Percentiles rank a stretch among this genome's conserved stretches.
phyloP scores from a whole-genome alignment of 2,113 vertebrate genomes.

The Crotalus horridus region DNA sequence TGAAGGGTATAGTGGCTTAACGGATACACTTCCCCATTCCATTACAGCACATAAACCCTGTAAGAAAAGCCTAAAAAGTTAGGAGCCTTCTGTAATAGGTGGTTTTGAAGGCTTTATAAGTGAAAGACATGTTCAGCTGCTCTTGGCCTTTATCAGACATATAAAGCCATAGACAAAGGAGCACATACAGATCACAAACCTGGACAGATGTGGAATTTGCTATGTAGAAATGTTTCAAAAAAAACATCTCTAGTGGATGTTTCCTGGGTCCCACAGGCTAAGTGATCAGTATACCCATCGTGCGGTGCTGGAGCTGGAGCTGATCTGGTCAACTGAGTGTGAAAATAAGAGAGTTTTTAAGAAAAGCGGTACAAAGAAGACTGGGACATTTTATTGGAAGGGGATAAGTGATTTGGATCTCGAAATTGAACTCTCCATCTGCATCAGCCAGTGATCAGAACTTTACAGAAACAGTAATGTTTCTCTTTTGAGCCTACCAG shows the following conservation, averaged over 20 bases:
- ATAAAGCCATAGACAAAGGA: not conserved
- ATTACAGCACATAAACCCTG: not conserved
- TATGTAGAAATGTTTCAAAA: not conserved
- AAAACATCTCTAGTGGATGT: not conserved
- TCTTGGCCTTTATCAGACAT: not conserved
- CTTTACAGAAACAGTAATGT: not conserved
- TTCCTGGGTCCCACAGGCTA: not conserved
- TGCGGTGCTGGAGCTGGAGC: not conserved
- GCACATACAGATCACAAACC: not conserved
- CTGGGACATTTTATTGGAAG: not conserved
- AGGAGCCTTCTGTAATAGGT: not conserved
- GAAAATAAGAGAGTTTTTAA: not conserved
- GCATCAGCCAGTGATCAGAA: not conserved
- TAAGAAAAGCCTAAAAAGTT: not conserved
- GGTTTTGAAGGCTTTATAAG: not conserved
- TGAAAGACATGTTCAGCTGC: not conserved
- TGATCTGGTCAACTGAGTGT: accelerated
- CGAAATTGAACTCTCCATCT: not conserved
- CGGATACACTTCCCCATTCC: not conserved
- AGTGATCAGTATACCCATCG: accelerated
- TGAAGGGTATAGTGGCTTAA: not conserved
- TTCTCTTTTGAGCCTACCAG: not conserved
- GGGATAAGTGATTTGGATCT: not conserved
- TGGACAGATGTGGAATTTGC: not conserved
- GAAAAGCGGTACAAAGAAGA: not conserved